Conservation (phyloP, 2,797 vertebrate species). For the Babyrousa celebensis region DNA sequence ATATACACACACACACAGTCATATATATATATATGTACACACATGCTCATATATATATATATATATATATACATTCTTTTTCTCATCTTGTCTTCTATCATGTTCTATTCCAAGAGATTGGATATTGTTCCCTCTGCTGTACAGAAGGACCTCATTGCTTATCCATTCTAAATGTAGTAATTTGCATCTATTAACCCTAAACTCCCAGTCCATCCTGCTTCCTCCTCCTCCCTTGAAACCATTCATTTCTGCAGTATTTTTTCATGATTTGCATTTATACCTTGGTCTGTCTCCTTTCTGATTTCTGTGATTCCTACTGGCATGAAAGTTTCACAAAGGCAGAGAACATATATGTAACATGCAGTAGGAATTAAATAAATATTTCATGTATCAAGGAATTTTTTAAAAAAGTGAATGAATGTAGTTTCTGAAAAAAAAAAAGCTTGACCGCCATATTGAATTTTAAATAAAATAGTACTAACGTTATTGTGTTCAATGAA, state of each 20-base stretch:
- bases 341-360: not conserved
- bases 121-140: too few relatives aligned
- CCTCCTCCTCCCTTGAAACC: too few relatives aligned
- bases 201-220: too few relatives aligned
- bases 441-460: not conserved
- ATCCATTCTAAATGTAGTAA: too few relatives aligned
- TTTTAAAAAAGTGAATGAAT: not conserved
- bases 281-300: not conserved
- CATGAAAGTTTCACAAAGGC: not conserved
- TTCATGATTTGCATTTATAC: not conserved
- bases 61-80: too few relatives aligned
- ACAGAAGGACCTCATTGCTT: too few relatives aligned
- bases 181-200: too few relatives aligned
- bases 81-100: too few relatives aligned
- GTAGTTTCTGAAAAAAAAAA: not conserved
- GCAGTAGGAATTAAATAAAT: not conserved
- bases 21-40: too few relatives aligned
- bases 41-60: too few relatives aligned
- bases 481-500: not conserved
- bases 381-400: not conserved
- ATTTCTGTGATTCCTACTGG: not conserved
- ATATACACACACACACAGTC: too few relatives aligned
- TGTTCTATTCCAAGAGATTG: too few relatives aligned
- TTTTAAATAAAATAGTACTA: slow-evolving; percentile 40
- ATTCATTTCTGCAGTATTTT: slow-evolving; percentile 52